Conservation (phyloP, 1,140 invertebrate species). For the Lasioglossum albipes region DNA sequence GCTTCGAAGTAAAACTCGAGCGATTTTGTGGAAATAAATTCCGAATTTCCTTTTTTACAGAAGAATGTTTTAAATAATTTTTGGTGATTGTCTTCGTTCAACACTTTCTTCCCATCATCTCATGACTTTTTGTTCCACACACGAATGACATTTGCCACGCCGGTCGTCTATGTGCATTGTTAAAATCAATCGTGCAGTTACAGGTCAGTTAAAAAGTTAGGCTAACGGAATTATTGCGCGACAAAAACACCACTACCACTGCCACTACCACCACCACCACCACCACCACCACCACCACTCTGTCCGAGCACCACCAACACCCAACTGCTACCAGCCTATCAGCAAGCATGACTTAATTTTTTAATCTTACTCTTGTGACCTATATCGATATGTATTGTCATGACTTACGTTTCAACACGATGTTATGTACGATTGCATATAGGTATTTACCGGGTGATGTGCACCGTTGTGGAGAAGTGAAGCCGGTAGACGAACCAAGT, state of each 20-base stretch:
- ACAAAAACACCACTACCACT: constrained; percentile 58
- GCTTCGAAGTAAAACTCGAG: too few species aligned
- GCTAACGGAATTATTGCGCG: constrained; percentile 42
- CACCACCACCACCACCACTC: constrained; percentile 49
- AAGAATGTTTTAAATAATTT: background rate
- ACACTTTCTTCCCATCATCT: background rate
- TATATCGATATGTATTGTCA: constrained; percentile 49
- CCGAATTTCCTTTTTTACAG: background rate
- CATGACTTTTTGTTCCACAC: background rate
- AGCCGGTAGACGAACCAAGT: constrained; percentile 25
- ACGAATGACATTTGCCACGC: background rate
- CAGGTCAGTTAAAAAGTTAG: background rate
- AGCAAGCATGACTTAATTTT: constrained; percentile 75
- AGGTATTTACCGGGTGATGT: constrained; percentile 43
- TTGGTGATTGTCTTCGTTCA: background rate
- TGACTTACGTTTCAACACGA: constrained; percentile 36
- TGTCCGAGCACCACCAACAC: constrained; percentile 78
- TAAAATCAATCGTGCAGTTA: background rate
- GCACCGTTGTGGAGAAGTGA: constrained; percentile 46
- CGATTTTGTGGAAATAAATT: too few species aligned
- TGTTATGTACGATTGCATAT: constrained; percentile 51
- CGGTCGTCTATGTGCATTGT: background rate
- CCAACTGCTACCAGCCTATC: constrained; percentile 74
- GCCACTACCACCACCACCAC: constrained; percentile 55
- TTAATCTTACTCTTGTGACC: constrained; percentile 54